These are phyloP conservation scores for Porites rus DNA, from an alignment of 92 coral and sea anemone genomes.

Conservation along the genomic window DNA sequence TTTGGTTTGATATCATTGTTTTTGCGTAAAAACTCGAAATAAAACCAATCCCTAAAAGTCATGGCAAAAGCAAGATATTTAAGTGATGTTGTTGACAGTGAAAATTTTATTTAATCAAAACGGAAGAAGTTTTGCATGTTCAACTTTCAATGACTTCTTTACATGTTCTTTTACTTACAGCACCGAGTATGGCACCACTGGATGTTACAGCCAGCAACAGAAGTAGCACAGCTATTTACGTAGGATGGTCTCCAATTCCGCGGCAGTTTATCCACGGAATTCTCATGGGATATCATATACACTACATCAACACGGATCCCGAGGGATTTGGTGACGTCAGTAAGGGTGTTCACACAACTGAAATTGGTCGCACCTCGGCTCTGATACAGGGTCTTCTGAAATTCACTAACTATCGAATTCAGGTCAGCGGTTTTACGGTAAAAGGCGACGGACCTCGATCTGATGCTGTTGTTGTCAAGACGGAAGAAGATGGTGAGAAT, in stretches of 20 bases:
- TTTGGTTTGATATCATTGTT: too few relatives aligned
- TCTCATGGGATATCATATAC: constrained; percentile 75
- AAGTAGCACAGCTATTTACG: constrained; percentile 78
- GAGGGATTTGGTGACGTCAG: constrained; percentile 29
- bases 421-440: constrained; percentile 80
- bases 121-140: neutral
- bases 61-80: too few relatives aligned
- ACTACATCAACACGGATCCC: constrained; percentile 47
- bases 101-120: too few relatives aligned
- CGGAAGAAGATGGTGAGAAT: constrained; percentile 89
- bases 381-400: constrained; percentile 59
- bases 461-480: constrained; percentile 46
- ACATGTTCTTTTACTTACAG: constrained; percentile 19
- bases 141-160: neutral
- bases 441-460: constrained; percentile 78
- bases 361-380: constrained; percentile 39
- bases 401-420: constrained; percentile 74
- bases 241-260: constrained; percentile 85
- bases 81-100: too few relatives aligned
- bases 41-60: too few relatives aligned
- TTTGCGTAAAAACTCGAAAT: too few relatives aligned
- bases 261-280: constrained; percentile 69
- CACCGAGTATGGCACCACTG: constrained; percentile 76
- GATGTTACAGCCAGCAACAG: constrained; percentile 64
- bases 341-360: constrained; percentile 28